These are phyloP conservation scores for Corythornis vintsioides DNA, from an alignment of 2,113 vertebrate genomes.

Conservation along the genomic window DNA sequence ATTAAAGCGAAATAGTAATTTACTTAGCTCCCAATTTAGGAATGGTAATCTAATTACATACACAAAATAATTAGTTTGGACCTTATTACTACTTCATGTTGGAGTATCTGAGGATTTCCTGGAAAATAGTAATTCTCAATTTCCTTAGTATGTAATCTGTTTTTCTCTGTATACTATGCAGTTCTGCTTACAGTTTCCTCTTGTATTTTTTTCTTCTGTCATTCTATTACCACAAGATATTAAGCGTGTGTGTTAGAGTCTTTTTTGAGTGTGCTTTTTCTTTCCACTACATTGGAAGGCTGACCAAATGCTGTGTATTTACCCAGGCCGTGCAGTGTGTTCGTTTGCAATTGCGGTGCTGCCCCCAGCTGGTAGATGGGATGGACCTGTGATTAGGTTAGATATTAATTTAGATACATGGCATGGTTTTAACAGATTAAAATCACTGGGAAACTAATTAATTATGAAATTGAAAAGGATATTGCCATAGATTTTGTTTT, in stretches of 20 bases:
- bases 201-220: not conserved
- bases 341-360: slow-evolving; percentile 68
- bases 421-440: not conserved
- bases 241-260: not conserved
- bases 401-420: not conserved
- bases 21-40: not conserved
- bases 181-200: not conserved
- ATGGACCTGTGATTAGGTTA: not conserved
- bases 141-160: not conserved
- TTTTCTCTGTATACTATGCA: not conserved
- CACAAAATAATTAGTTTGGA: not conserved
- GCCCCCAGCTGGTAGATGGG: slow-evolving; percentile 77
- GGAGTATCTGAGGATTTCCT: not conserved
- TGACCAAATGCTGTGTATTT: rapidly evolving
- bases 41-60: not conserved
- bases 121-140: not conserved
- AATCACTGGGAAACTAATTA: not conserved
- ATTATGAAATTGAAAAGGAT: not conserved
- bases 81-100: not conserved
- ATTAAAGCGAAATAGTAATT: not conserved
- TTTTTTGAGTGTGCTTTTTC: not conserved
- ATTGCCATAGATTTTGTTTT: not conserved
- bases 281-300: not conserved
- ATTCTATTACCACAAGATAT: not conserved
- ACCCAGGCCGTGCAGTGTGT: not conserved